Evolutionary conservation across 2,113 vertebrate species (phyloP).

Genomic region (Dasyornis broadbenti): DNA sequence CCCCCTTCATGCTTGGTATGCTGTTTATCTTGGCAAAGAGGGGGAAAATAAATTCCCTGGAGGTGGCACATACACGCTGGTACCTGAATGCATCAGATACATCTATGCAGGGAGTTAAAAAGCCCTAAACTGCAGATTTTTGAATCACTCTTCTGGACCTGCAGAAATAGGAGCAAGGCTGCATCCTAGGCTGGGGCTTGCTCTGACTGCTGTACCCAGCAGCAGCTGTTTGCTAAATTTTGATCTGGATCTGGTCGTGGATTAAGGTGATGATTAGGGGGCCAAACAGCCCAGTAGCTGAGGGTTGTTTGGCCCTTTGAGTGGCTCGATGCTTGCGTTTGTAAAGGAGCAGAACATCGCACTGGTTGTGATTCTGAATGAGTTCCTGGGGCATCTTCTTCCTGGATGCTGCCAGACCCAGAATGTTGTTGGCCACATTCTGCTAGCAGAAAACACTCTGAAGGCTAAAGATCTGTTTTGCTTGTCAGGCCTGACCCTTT

Average conservation of each 20-base stretch:
- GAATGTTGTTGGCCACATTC: neutral
- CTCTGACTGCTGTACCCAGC: fast-evolving
- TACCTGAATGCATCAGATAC: constrained; percentile 16
- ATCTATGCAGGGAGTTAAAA: neutral
- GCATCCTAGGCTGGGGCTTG: neutral
- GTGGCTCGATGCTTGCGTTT: fast-evolving
- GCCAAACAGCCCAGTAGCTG: neutral
- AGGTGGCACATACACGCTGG: neutral
- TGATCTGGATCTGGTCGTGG: neutral
- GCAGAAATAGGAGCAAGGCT: neutral
- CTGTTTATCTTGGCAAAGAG: constrained; percentile 58
- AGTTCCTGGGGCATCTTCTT: neutral
- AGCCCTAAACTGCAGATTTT: neutral
- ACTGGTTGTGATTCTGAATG: neutral
- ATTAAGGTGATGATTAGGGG: neutral
- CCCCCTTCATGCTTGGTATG: constrained; percentile 20
- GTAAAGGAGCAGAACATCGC: neutral
- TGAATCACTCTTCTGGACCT: neutral
- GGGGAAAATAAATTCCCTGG: constrained; percentile 52
- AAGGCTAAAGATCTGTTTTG: neutral
- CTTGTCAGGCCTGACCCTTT: neutral
- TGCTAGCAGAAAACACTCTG: neutral
- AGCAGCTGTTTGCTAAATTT: neutral
- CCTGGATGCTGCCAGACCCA: neutral
- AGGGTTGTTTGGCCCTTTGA: neutral